phyloP scores from a whole-genome alignment of 2,888 invertebrate genomes.

The Dilophus febrilis region DNA sequence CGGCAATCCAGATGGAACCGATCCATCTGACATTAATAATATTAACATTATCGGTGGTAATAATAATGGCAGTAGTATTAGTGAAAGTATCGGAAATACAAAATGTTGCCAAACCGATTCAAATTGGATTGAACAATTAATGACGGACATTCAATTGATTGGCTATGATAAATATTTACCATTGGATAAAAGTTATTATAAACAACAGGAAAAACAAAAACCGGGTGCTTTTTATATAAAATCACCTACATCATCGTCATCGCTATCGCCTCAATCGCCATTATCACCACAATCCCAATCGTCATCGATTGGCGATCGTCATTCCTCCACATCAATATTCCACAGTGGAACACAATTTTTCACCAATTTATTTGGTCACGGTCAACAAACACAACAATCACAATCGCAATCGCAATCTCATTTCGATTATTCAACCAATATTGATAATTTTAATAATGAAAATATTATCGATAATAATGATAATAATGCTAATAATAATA shows the following conservation, averaged over 20 bases:
- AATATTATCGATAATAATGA: slow-evolving; percentile 29
- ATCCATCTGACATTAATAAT: no score
- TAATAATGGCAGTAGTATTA: neutral
- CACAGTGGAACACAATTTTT: slow-evolving; percentile 42
- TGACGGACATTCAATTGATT: slow-evolving; percentile 32
- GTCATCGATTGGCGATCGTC: slow-evolving; percentile 30
- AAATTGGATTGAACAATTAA: slow-evolving; percentile 45
- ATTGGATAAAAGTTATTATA: neutral
- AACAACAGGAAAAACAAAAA: neutral
- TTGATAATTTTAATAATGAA: slow-evolving; percentile 27
- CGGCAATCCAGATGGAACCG: no score
- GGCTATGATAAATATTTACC: slow-evolving; percentile 6
- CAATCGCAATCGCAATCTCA: slow-evolving; percentile 26
- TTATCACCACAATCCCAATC: slow-evolving; percentile 21
- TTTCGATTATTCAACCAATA: slow-evolving; percentile 6
- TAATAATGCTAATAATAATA: slow-evolving; percentile 24
- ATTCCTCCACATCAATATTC: slow-evolving; percentile 25
- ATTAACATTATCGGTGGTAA: no score
- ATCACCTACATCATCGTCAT: slow-evolving; percentile 9
- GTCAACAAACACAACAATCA: slow-evolving; percentile 33
- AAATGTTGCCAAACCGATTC: slow-evolving; percentile 66
- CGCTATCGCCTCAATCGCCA: slow-evolving; percentile 19
- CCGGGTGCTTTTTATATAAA: slow-evolving; percentile 32
- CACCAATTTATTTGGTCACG: slow-evolving; percentile 41
- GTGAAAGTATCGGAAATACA: no score